phyloP scores from a whole-genome alignment of 1,140 invertebrate species.

The Eciton burchellii region DNA sequence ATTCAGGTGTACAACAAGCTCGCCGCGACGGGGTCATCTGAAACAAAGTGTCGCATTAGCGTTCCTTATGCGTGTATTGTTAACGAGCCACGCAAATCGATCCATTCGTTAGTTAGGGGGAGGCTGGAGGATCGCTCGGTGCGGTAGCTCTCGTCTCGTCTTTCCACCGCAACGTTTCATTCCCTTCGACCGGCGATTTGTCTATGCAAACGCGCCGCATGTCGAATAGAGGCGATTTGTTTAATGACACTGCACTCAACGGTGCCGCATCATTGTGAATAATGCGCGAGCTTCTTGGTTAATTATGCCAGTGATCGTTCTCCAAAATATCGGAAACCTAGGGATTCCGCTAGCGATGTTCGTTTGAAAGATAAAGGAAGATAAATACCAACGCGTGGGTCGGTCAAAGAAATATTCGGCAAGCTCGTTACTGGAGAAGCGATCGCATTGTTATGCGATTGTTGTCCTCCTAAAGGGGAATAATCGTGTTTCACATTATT shows the following conservation, averaged over 20 bases:
- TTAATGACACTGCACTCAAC: constrained; percentile 49
- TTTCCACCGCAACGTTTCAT: constrained; percentile 64
- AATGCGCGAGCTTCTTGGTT: constrained; percentile 27
- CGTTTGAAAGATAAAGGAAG: no score
- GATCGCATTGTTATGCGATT: no score
- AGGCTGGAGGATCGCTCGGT: constrained; percentile 52
- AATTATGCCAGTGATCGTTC: constrained; percentile 30
- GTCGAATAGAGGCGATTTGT: constrained; percentile 56
- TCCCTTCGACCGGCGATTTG: constrained; percentile 68
- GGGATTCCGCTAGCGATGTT: no score
- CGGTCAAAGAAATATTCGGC: no score
- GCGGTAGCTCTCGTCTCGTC: constrained; percentile 70
- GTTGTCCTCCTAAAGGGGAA: no score
- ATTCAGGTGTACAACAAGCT: constrained; percentile 34
- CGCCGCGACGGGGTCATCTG: constrained; percentile 64
- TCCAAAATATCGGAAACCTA: neutral
- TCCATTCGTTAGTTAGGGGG: constrained; percentile 68
- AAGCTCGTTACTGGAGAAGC: no score
- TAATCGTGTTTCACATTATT: no score
- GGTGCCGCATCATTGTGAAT: constrained; percentile 31
- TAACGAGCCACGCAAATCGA: constrained; percentile 75
- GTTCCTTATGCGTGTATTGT: constrained; percentile 72
- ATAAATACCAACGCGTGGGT: no score
- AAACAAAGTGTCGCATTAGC: constrained; percentile 73
- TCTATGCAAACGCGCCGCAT: constrained; percentile 62